These are phyloP conservation scores for Chrosomus eos DNA, from an alignment of 2,797 vertebrate species.

Conservation along the genomic window DNA sequence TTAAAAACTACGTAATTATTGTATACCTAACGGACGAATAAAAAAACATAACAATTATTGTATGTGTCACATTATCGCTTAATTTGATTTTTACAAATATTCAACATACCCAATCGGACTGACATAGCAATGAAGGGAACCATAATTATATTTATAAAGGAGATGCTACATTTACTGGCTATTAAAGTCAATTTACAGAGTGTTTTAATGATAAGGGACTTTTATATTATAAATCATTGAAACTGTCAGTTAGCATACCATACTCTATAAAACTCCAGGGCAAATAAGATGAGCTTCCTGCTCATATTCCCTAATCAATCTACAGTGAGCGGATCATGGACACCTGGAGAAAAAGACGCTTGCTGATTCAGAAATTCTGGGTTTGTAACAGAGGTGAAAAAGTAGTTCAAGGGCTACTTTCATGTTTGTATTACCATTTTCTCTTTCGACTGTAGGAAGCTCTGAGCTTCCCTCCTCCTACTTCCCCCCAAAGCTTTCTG, in stretches of 20 bases:
- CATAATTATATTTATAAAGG: neutral
- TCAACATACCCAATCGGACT: neutral
- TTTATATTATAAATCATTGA: conserved; percentile 21
- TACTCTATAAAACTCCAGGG: conserved; percentile 16
- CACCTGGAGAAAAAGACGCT: conserved; percentile 9
- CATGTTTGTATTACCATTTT: conserved; percentile 46
- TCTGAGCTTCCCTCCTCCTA: conserved; percentile 18
- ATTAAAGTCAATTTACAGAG: conserved; percentile 16
- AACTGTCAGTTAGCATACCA: neutral
- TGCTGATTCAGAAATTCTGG: conserved; percentile 31
- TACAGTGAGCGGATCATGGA: conserved; percentile 18
- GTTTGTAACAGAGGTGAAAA: conserved; percentile 39
- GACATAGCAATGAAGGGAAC: neutral
- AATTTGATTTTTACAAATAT: neutral
- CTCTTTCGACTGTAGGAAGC: conserved; percentile 37
- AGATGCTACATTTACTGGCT: neutral
- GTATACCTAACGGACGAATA: neutral
- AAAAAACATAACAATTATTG: neutral
- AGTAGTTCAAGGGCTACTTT: conserved; percentile 45
- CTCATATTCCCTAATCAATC: conserved; percentile 32
- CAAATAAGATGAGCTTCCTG: conserved; percentile 16
- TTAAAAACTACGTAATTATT: neutral
- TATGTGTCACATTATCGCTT: neutral
- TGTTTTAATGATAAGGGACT: conserved; percentile 12
- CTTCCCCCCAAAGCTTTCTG: conserved; percentile 68